Percentiles rank a stretch among this genome's conserved stretches.
Evolutionary conservation across 2,888 invertebrate genomes (phyloP).

Genomic region (Papilio gigon): DNA sequence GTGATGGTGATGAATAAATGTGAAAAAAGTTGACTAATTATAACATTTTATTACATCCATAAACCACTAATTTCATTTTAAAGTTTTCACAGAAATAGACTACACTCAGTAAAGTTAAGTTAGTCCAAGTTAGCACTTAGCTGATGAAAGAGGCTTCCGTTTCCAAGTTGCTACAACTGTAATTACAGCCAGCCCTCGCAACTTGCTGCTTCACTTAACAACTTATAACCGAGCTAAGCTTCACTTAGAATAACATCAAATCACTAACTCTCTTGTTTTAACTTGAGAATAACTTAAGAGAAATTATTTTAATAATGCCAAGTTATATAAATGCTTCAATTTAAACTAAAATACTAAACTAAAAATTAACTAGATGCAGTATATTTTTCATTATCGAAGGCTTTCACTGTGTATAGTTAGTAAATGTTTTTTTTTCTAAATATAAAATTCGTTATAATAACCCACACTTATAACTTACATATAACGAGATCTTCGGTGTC

Average conservation of each 20-base stretch:
- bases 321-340: no score
- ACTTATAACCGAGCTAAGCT: neutral
- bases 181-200: neutral
- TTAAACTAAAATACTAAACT: no score
- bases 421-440: no score
- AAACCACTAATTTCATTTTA: neutral
- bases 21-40: no score
- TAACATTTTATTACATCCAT: neutral
- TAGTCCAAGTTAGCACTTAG: constrained; percentile 1
- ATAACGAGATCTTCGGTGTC: no score
- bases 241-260: neutral
- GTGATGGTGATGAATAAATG: no score
- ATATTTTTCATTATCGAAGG: no score
- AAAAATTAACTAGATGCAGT: no score
- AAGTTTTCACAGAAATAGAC: neutral
- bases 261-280: neutral
- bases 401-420: no score
- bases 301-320: no score
- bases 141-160: constrained; percentile 3
- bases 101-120: constrained; percentile 3
- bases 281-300: neutral
- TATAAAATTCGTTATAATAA: no score
- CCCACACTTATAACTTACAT: no score
- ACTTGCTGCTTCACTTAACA: constrained; percentile 3
- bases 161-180: neutral